phyloP scores from a whole-genome alignment of 35 echinoderm and acorn worm genomes.

The Lytechinus variegatus region DNA sequence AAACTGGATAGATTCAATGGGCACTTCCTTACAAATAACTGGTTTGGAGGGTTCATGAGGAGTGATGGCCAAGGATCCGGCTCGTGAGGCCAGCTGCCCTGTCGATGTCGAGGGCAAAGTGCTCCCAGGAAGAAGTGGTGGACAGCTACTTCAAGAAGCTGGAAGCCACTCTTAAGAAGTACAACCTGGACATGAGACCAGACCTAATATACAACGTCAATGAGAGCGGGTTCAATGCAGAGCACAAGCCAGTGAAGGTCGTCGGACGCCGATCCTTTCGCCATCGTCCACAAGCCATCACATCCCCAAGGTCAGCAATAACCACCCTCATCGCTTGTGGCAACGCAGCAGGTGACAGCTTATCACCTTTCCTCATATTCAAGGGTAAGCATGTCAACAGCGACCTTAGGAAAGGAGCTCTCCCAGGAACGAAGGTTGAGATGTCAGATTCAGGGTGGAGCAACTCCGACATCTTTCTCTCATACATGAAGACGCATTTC shows the following conservation, averaged over 20 bases:
- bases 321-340: conserved; percentile 67
- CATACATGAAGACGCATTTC: conserved; percentile 52
- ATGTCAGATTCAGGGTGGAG: conserved; percentile 62
- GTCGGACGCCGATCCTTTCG: background rate
- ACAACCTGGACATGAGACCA: conserved; percentile 32
- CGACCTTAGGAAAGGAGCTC: conserved; percentile 33
- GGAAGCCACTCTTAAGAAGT: conserved; percentile 36
- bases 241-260: conserved; percentile 40
- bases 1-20: background rate
- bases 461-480: conserved; percentile 43
- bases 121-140: background rate
- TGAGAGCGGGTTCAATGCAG: conserved; percentile 30
- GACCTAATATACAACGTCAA: conserved; percentile 56
- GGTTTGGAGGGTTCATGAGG: conserved; percentile 37
- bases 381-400: conserved; percentile 31
- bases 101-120: conserved; percentile 18
- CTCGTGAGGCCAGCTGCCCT: conserved; percentile 47
- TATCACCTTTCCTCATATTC: conserved; percentile 69
- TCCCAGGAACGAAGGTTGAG: conserved; percentile 46
- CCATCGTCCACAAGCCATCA: background rate
- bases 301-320: conserved; percentile 37
- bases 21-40: background rate
- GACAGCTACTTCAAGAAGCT: conserved; percentile 57
- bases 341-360: conserved; percentile 56
- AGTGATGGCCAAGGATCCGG: conserved; percentile 51